Conservation (phyloP, 2,113 vertebrate species). For the Mystacornis crossleyi region DNA sequence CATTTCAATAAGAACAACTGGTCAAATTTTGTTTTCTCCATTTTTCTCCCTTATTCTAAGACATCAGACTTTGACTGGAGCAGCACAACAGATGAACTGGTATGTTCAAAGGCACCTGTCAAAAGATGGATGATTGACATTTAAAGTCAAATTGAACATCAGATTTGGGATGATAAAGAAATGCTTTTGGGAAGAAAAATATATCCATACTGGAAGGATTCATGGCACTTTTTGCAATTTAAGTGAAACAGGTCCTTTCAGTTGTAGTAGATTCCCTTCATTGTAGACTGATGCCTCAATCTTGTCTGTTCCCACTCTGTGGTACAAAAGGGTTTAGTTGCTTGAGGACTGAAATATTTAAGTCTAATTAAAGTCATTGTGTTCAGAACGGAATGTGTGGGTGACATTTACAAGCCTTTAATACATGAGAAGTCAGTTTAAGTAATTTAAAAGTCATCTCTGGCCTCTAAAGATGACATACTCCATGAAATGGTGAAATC, state of each 20-base stretch:
- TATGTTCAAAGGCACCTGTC: neutral
- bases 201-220: neutral
- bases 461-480: constrained; percentile 48
- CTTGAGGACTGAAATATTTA: constrained; percentile 51
- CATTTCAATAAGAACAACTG: neutral
- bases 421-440: constrained; percentile 41
- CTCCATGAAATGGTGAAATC: constrained; percentile 24
- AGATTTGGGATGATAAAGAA: neutral
- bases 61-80: neutral
- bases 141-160: neutral
- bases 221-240: neutral
- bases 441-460: constrained; percentile 51
- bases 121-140: neutral
- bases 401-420: constrained; percentile 57
- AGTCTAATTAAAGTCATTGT: constrained; percentile 54
- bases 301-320: neutral
- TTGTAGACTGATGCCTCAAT: neutral
- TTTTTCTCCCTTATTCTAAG: neutral
- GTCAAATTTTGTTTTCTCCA: neutral
- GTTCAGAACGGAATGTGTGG: constrained; percentile 37
- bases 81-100: neutral
- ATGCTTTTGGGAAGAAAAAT: neutral
- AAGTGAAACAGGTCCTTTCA: neutral
- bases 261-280: neutral
- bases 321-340: constrained; percentile 4